Conservation (phyloP, 2,888 invertebrate species). For the Didymodactylos carnosus region DNA sequence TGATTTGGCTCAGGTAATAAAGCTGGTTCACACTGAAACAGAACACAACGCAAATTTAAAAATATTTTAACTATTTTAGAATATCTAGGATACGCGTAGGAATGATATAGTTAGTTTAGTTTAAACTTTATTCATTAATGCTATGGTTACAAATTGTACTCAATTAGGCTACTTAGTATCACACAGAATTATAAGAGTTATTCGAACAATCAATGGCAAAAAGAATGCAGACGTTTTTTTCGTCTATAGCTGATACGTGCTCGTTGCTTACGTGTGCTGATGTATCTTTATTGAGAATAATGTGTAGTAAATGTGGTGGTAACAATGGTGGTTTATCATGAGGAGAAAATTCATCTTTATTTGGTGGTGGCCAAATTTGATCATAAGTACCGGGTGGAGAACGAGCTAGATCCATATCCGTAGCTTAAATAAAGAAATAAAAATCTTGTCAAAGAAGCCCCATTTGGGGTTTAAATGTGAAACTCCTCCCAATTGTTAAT, state of each 20-base stretch:
- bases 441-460: background rate
- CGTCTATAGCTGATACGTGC: no score
- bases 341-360: conserved; percentile 55
- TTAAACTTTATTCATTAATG: background rate
- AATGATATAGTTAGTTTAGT: no score
- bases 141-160: background rate
- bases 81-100: no score
- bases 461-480: background rate
- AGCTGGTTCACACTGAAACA: conserved; percentile 73
- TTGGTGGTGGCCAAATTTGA: conserved; percentile 71
- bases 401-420: conserved; percentile 16
- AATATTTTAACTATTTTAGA: background rate
- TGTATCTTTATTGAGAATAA: conserved; percentile 97
- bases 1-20: conserved; percentile 97
- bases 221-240: no score
- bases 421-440: background rate
- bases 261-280: conserved; percentile 25
- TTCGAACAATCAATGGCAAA: no score
- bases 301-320: conserved; percentile 90
- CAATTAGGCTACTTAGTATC: background rate
- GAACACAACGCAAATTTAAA: no score
- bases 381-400: conserved; percentile 39
- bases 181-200: background rate
- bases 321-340: conserved; percentile 74
- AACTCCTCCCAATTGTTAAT: background rate